Evolutionary conservation across 2,797 vertebrate species (phyloP).

Genomic region (Eptatretus atami): DNA sequence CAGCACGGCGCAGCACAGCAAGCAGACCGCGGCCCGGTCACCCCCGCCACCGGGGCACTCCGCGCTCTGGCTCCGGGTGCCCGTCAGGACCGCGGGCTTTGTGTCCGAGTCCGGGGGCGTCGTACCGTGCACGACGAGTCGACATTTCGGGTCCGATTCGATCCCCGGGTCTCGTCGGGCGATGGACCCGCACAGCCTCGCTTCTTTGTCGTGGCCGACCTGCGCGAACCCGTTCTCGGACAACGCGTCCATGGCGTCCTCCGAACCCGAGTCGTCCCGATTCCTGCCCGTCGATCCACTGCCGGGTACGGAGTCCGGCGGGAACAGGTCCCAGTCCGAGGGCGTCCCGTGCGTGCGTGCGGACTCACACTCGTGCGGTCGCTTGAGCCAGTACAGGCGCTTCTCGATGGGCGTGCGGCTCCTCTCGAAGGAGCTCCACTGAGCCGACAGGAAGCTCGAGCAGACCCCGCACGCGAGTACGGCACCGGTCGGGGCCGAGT

Average conservation of each 20-base stretch:
- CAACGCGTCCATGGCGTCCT: constrained; percentile 33
- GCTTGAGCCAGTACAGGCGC: constrained; percentile 85
- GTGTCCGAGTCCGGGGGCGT: constrained; percentile 14
- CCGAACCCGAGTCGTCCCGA: constrained; percentile 26
- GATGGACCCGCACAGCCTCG: constrained; percentile 20
- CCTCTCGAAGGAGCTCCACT: constrained; percentile 83
- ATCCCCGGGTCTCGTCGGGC: constrained; percentile 9
- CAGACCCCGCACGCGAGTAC: constrained; percentile 63
- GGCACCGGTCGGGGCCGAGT: constrained; percentile 34
- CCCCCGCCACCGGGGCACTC: constrained; percentile 9
- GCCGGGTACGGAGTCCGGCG: constrained; percentile 10
- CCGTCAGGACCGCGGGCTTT: constrained; percentile 12
- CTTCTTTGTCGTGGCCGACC: constrained; percentile 27
- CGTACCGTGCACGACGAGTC: constrained; percentile 11
- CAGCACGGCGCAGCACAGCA: constrained; percentile 36
- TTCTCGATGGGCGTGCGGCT: constrained; percentile 63
- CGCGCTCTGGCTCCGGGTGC: no score
- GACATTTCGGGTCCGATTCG: constrained; percentile 15
- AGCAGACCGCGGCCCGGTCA: constrained; percentile 24
- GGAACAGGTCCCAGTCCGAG: constrained; percentile 20
- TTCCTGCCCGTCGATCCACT: constrained; percentile 14
- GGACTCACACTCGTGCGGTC: constrained; percentile 62
- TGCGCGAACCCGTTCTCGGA: constrained; percentile 25
- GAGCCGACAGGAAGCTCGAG: constrained; percentile 60
- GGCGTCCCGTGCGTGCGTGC: constrained; percentile 20